phyloP scores from a whole-genome alignment of 2,113 vertebrate species.

The Rhinolophus ferrumequinum region DNA sequence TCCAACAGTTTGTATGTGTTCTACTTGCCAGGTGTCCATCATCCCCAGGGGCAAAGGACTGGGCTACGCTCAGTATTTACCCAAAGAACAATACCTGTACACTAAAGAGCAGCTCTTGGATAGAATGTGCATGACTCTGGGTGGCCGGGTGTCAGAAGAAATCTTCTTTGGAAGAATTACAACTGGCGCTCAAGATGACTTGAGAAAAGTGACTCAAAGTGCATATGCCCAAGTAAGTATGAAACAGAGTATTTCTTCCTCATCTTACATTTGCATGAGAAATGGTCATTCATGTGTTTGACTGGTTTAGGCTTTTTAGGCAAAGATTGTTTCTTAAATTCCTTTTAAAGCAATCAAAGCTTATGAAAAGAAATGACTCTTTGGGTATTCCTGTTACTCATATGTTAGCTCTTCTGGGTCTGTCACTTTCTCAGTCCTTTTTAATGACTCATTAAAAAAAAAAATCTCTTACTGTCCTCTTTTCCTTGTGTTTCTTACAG shows the following conservation, averaged over 20 bases:
- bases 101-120: conserved; percentile 98
- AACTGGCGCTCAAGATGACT: conserved; percentile 97
- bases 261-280: neutral
- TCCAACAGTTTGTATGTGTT: neutral
- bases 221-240: conserved; percentile 95
- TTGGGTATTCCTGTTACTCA: neutral
- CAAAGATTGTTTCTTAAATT: neutral
- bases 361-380: neutral
- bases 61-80: conserved; percentile 98
- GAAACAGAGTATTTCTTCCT: neutral
- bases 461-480: neutral
- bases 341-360: neutral
- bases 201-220: conserved; percentile 97
- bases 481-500: neutral
- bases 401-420: neutral
- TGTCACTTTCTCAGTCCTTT: neutral
- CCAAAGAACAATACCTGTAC: conserved; percentile 97
- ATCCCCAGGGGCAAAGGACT: conserved; percentile 97
- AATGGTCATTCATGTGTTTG: neutral
- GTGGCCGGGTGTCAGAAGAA: conserved; percentile 95
- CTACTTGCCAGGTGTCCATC: conserved; percentile 92
- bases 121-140: conserved; percentile 98
- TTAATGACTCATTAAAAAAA: neutral
- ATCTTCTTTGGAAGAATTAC: conserved; percentile 97
- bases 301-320: neutral